Base-by-base conservation (phyloP, 2,113 vertebrate genomes). In the Oxyruncus cristatus region DNA sequence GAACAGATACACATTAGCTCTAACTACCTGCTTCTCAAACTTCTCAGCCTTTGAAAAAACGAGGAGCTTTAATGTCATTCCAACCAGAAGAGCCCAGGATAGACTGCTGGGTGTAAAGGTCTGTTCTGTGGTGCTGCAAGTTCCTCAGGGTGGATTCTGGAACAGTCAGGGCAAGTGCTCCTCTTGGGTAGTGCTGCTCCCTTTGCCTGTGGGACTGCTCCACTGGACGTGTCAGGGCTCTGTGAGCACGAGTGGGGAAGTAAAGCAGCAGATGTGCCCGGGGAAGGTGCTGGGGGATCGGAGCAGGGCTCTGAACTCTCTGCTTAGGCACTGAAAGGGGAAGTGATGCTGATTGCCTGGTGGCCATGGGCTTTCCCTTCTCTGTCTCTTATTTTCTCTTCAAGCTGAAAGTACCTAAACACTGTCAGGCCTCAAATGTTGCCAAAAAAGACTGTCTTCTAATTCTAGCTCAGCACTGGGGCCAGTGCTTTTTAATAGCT, bases 311-410 rank as follows among this genome's bases (percentile, higher is more conserved):
- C 7, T 17, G 70, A 67, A 28, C 14, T 3, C 1, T 44, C 70
- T 76, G 23, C 46, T 27, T 30, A 16, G 27, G 26, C 49, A 30
- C 56, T 44, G 83, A 44, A 66, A 66, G 35, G 35, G 76, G 63
- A n/a, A 66, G n/a, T 0, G 0, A 14, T 47, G 39, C 56, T 18
- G 13, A 8, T 5, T 37, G n/a, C 15, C 28, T 52, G 35, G 3
- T 53, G 67, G 22, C 37, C 42, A 14, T 55, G 81, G 23, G 3
- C 42, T 89, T 52, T n/a, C 63, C 37, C 22, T 70, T 74, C 47
- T 50, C 44, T 22, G 47, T 52, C 37, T 65, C 37, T 46, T 30
- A 32, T 37, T 88, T 85, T 55, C 46, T 74, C 21, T 65, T 56
- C 77, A 58, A 24, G 26, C 8, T 63, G 27, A 5, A 87, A 35